phyloP scores from a whole-genome alignment of 2,113 vertebrate genomes.

The Cnemophilus loriae region DNA sequence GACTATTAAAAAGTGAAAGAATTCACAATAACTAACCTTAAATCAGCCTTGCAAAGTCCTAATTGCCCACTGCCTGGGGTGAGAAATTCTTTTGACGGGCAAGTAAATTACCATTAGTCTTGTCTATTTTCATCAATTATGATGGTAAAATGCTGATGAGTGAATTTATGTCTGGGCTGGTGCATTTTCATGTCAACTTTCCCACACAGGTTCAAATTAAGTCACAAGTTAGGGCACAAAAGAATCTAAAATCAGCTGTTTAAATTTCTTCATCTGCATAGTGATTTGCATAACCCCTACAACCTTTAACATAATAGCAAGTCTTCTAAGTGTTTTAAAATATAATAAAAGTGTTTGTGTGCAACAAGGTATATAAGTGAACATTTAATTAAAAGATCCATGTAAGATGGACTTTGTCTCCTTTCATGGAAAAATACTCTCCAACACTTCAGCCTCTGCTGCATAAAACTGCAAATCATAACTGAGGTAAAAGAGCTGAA shows the following conservation, averaged over 20 bases:
- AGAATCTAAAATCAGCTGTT: not conserved
- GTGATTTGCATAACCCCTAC: not conserved
- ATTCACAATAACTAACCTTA: not conserved
- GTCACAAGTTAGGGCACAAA: not conserved
- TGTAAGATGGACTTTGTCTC: not conserved
- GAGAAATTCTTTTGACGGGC: not conserved
- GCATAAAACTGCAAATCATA: not conserved
- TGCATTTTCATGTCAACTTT: not conserved
- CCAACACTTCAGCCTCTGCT: not conserved
- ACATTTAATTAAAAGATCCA: not conserved
- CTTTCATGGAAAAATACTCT: not conserved
- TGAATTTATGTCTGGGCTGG: not conserved
- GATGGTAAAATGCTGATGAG: not conserved
- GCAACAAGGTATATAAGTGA: not conserved
- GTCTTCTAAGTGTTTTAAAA: not conserved
- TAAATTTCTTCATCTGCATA: not conserved
- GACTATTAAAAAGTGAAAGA: not conserved
- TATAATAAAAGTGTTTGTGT: not conserved
- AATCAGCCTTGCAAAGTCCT: not conserved
- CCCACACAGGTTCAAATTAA: not conserved
- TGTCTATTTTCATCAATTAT: not conserved
- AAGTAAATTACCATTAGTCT: conserved; percentile 28
- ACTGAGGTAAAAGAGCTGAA: not conserved
- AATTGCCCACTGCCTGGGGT: not conserved
- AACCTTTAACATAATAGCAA: not conserved